Evolutionary conservation across 1,140 invertebrate species (phyloP).

Genomic region (Procambarus clarkii): DNA sequence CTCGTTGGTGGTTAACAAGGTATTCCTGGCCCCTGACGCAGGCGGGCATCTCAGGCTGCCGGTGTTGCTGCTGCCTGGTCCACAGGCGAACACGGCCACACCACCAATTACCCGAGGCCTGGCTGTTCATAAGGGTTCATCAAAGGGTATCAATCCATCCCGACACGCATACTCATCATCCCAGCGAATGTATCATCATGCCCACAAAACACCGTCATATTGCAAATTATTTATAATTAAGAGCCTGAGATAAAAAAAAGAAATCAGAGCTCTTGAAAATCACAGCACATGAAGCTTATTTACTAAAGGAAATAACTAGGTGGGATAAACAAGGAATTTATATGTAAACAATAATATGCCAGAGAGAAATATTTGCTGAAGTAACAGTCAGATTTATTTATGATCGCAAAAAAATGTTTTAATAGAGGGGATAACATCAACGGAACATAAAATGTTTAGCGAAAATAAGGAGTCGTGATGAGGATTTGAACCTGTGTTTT

Average conservation of each 20-base stretch:
- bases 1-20: background rate
- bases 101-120: background rate
- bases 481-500: too few species aligned
- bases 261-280: background rate
- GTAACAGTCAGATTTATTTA: too few species aligned
- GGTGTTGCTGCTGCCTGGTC: too few species aligned
- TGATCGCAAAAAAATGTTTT: too few species aligned
- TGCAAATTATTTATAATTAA: background rate
- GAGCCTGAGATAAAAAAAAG: background rate
- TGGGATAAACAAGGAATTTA: too few species aligned
- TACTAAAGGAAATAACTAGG: background rate
- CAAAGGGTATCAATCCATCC: constrained; percentile 5
- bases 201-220: background rate
- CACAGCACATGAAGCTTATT: background rate
- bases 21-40: background rate
- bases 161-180: constrained; percentile 1
- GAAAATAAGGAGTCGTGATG: too few species aligned
- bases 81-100: background rate
- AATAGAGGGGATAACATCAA: too few species aligned
- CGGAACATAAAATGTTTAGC: too few species aligned
- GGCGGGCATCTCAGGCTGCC: too few species aligned
- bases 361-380: too few species aligned
- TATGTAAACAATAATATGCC: too few species aligned
- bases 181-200: background rate
- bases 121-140: background rate